Evolutionary conservation across 2,797 vertebrate genomes (phyloP), one percentile per base, ranked within the genome.

Genomic region (Bucorvus abyssinicus): DNA sequence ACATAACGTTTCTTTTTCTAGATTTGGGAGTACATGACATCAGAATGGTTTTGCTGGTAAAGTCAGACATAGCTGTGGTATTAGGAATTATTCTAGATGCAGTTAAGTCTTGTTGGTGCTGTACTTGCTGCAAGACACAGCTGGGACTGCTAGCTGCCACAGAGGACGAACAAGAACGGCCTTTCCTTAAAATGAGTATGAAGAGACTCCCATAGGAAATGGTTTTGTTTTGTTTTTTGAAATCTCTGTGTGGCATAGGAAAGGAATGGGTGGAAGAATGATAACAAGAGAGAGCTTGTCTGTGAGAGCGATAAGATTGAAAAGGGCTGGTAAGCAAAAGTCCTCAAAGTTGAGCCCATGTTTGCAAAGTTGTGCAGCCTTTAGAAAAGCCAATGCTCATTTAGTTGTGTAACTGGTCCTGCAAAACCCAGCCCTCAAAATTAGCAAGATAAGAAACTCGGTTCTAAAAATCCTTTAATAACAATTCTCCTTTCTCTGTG

Each of bases 201-300:
- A 89, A 90, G 56, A 94, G 79, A 52, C 38, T 96, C 87, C 86
- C 87, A 83, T 74, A 93, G 93, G 94, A 95, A 89, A 68, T 87
- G 84, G 7, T 83, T 94, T 83, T 86, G 92, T 78, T 86, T 68
- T 79, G 81, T 34, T 96, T 90, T 71, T 55, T 57, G 57, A 84
- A 84, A 89, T 82, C 79, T 93, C 90, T 85, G 55, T 95, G 84
- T 76, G 84, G 74, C 59, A 91, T 85, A 94, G 94, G 65, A 96
- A 96, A 73, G 77, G 88, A 87, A 93, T 94, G 89, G 65, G 76
- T 93, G 60, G 93, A 94, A 94, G 90, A 92, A 92, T 19, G 82
- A 95, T 95, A 95, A 93, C 96, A 96, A 96, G 95, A 92, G 75
- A 75, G 92, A 94, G 90, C 93, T 95, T 60, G 93, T 83, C 94